Evolutionary conservation across 2,113 vertebrate genomes (phyloP).

Genomic region (Austrofundulus limnaeus): DNA sequence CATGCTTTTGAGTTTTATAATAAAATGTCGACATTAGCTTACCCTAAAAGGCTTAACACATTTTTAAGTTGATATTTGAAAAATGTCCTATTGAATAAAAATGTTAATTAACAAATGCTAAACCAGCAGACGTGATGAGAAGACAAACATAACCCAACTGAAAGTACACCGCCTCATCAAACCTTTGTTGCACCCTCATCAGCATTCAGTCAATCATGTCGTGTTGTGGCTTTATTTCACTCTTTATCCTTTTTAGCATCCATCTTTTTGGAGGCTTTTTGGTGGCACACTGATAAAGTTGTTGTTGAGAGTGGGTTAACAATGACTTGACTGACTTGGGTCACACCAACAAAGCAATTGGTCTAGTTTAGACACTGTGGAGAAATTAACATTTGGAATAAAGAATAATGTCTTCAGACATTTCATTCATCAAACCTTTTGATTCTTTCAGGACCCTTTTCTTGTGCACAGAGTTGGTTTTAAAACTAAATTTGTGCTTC

Average conservation of each 20-base stretch:
- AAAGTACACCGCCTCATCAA: conserved; percentile 12
- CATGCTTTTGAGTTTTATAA: conserved; percentile 10
- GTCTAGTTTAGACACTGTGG: conserved; percentile 26
- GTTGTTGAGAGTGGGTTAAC: conserved; percentile 26
- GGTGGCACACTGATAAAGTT: conserved; percentile 38
- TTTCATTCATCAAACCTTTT: conserved; percentile 64
- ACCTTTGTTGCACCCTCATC: conserved; percentile 23
- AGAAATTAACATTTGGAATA: conserved; percentile 52
- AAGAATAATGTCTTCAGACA: conserved; percentile 52
- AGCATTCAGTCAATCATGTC: conserved; percentile 56
- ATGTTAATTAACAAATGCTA: too few species aligned
- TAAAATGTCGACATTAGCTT: conserved; percentile 6
- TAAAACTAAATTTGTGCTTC: background rate
- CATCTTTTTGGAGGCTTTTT: conserved; percentile 52
- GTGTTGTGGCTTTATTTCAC: conserved; percentile 39
- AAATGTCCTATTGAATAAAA: background rate
- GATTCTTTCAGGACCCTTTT: conserved; percentile 21
- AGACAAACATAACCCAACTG: conserved; percentile 22
- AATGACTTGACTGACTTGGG: conserved; percentile 38
- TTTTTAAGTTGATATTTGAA: background rate
- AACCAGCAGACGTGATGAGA: conserved; percentile 3
- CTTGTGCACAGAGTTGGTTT: background rate
- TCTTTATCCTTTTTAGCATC: conserved; percentile 38
- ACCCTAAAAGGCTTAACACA: background rate
- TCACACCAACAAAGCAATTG: conserved; percentile 44